Conservation (phyloP, 2,797 vertebrate species). For the Crenuchus spilurus region DNA sequence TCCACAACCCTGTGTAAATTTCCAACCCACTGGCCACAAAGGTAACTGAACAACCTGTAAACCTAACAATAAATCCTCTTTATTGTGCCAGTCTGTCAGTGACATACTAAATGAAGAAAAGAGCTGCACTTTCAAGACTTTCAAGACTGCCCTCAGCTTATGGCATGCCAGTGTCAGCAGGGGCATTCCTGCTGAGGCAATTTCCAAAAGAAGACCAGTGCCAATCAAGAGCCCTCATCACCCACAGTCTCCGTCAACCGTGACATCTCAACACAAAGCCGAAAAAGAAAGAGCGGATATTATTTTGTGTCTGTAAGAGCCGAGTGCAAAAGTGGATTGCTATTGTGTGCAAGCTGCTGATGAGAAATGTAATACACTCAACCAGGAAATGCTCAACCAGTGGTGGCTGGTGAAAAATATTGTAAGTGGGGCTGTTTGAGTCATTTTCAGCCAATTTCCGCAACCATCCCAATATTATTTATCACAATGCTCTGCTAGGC, state of each 20-base stretch:
- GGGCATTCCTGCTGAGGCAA: not conserved
- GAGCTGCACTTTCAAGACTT: slow-evolving; percentile 1
- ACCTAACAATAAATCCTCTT: slow-evolving; percentile 43
- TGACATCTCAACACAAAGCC: not conserved
- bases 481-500: too few species aligned
- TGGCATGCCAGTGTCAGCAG: too few species aligned
- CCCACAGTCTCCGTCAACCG: not conserved
- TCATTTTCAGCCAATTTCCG: too few species aligned
- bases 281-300: not conserved
- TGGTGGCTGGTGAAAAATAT: too few species aligned
- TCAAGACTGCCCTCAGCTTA: too few species aligned
- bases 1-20: slow-evolving; percentile 40
- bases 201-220: not conserved
- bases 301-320: not conserved
- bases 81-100: slow-evolving; percentile 18
- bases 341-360: not conserved
- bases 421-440: too few species aligned
- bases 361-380: too few species aligned
- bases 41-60: slow-evolving; percentile 41
- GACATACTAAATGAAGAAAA: slow-evolving; percentile 36
- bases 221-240: not conserved
- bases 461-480: too few species aligned
- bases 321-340: slow-evolving; percentile 3
- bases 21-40: too few species aligned
- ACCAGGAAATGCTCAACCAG: slow-evolving; percentile 4